Base-by-base conservation (phyloP, 2,888 invertebrate species). In the Dermolepida albohirtum region DNA sequence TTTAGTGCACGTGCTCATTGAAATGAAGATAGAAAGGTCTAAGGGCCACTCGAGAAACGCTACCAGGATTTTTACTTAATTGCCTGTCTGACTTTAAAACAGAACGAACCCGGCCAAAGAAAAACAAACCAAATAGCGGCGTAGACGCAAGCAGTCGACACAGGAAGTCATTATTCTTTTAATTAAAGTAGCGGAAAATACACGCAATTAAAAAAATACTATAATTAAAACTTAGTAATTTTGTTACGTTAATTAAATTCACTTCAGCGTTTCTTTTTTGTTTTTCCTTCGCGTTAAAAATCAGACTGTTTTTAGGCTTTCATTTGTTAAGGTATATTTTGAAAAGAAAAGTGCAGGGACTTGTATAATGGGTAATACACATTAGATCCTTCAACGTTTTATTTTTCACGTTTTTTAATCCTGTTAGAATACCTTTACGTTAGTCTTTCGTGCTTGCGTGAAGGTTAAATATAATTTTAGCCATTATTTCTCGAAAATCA, bases 221-320 rank as follows among this genome's bases (percentile, higher is more conserved):
- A 54, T 17, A 54, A 54, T 54, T 54, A 40, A 40, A 22, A 44
- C 59, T 12, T 16, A 59, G 44, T 44, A 59, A 59, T 44, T 59
- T 51, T 51, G 51, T 64, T 34, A 29, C 64, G 51, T 64, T 52
- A 64, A 52, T 64, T 52, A 51, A 51, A 50, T 64, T 51, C 64
- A 12, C 41, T 52, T 1, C 34, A 34, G 10, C 34, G 34, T 34
- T n/a, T 34, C 10, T 34, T 34, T 34, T 10, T 10, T 10, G 34
- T 10, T 34, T 34, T 34, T 34, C 34, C 34, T 6, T 6, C 34
- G 34, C 34, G 34, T 34, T 34, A 10, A 34, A 22, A 34, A 34
- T 34, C 34, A 1, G 2, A 34, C 5, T 1, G 2, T 34, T 34
- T 34, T 34, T 34, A 34, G 22, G n/a, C n/a, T 4, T 22, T 2